Conservation (phyloP, 2,797 vertebrate genomes). For the Xyrichtys novacula region DNA sequence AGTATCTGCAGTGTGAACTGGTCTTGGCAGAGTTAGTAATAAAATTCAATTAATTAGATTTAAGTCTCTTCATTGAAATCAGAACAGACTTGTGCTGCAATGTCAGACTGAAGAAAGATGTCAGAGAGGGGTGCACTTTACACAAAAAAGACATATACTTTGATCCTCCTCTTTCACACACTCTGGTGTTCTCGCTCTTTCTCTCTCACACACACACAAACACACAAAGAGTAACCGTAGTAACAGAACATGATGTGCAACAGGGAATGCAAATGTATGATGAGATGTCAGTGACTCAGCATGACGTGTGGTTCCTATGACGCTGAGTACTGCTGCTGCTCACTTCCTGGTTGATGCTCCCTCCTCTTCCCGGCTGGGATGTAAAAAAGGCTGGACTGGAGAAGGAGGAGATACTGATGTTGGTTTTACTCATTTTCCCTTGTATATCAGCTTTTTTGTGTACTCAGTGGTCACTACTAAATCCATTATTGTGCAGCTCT, state of each 20-base stretch:
- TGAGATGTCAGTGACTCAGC: slow-evolving; percentile 59
- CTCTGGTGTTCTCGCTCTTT: slow-evolving; percentile 8
- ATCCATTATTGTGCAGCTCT: neutral
- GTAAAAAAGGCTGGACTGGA: slow-evolving; percentile 10
- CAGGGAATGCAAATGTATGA: slow-evolving; percentile 32
- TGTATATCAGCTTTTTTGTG: neutral
- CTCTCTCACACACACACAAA: slow-evolving; percentile 25
- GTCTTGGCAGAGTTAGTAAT: neutral
- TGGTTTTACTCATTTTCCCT: neutral
- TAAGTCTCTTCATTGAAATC: neutral
- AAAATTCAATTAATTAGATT: neutral
- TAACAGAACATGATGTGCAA: slow-evolving; percentile 28
- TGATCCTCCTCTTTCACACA: neutral
- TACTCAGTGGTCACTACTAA: too few species aligned
- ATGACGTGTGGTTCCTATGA: slow-evolving; percentile 20
- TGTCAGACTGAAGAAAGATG: neutral
- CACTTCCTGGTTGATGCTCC: slow-evolving; percentile 35
- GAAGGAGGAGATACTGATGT: neutral
- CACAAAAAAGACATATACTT: neutral
- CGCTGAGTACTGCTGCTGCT: slow-evolving; percentile 1
- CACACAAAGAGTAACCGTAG: slow-evolving; percentile 43
- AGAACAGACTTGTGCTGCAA: neutral
- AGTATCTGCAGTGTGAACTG: neutral
- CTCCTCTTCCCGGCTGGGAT: slow-evolving; percentile 33
- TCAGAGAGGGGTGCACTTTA: neutral